Conservation (phyloP, 2,888 invertebrate species). For the Rutpela maculata region DNA sequence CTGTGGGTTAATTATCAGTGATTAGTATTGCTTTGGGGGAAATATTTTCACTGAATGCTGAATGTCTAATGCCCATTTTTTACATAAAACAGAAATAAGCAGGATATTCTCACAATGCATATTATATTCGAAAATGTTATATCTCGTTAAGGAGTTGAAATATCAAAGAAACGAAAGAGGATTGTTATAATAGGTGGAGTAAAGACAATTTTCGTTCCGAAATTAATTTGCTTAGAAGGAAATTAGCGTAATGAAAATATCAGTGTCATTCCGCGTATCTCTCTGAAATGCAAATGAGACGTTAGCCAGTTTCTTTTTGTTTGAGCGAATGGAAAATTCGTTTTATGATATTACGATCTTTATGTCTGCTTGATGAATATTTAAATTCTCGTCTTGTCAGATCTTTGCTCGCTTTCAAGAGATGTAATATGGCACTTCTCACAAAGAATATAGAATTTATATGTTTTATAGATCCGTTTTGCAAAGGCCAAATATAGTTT, state of each 20-base stretch:
- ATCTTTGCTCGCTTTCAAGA: conserved; percentile 64
- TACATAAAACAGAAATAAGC: no score
- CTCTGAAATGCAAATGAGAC: conserved; percentile 67
- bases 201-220: conserved; percentile 53
- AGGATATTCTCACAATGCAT: background rate
- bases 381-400: conserved; percentile 69
- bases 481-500: conserved; percentile 56
- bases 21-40: no score
- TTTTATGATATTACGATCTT: conserved; percentile 73
- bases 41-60: no score
- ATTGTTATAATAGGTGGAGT: conserved; percentile 53
- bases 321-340: conserved; percentile 72
- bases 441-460: conserved; percentile 70
- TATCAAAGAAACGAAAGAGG: conserved; percentile 34
- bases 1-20: no score
- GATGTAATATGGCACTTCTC: conserved; percentile 68
- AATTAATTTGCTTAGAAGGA: conserved; percentile 68
- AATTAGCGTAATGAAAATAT: conserved; percentile 71
- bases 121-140: conserved; percentile 1
- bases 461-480: conserved; percentile 69
- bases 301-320: conserved; percentile 64
- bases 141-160: conserved; percentile 22
- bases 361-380: conserved; percentile 72
- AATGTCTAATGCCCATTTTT: no score
- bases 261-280: conserved; percentile 65